These are phyloP conservation scores for Anguilla anguilla DNA, from an alignment of 2,797 vertebrate genomes.

Conservation along the genomic window DNA sequence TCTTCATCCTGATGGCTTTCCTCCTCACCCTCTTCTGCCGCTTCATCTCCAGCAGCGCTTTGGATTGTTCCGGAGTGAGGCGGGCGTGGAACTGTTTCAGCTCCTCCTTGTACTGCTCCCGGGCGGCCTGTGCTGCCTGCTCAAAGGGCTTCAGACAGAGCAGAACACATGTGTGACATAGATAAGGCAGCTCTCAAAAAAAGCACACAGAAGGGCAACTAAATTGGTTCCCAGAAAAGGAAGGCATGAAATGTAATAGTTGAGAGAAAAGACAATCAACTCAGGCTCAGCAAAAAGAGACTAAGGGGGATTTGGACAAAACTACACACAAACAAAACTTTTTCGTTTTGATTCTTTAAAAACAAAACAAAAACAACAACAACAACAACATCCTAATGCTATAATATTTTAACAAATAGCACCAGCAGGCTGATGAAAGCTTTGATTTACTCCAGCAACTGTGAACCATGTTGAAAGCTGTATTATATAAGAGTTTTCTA, in stretches of 20 bases:
- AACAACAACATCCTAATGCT: not conserved
- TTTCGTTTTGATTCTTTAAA: not conserved
- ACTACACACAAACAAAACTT: not conserved
- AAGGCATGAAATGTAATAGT: not conserved
- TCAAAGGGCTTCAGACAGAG: constrained; percentile 74
- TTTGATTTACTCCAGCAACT: no score
- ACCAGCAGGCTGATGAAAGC: no score
- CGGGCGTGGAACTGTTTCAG: constrained; percentile 68
- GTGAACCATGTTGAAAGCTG: not conserved
- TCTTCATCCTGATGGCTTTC: constrained; percentile 71
- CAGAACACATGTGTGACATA: not conserved
- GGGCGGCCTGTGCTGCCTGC: constrained; percentile 67
- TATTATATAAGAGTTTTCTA: not conserved
- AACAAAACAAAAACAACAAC: not conserved
- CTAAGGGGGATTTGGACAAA: not conserved
- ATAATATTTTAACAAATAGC: not conserved
- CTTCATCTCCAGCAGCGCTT: constrained; percentile 69
- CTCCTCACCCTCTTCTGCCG: constrained; percentile 67
- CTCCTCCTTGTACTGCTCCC: constrained; percentile 72
- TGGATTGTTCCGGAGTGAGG: constrained; percentile 72
- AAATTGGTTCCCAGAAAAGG: not conserved
- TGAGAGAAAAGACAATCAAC: not conserved
- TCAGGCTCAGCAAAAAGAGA: not conserved
- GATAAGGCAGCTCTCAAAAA: not conserved
- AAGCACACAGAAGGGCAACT: not conserved